A percentile compares a stretch with the other conserved stretches of the same genome.
These are phyloP conservation scores for Erebia ligea DNA, from an alignment of 2,888 invertebrate species.

Conservation along the genomic window DNA sequence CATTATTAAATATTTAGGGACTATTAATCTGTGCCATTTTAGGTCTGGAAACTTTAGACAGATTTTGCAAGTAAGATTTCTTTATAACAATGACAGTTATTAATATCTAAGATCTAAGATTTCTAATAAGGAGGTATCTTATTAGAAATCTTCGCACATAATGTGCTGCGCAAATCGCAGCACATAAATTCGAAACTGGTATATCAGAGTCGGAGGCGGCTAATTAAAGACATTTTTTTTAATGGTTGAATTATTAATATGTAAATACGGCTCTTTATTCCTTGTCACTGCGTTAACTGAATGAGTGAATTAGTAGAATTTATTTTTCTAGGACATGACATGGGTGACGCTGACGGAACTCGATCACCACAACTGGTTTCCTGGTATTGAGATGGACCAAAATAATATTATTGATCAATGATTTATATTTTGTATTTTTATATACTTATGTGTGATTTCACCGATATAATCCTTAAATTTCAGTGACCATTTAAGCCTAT, in stretches of 20 bases:
- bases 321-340: slow-evolving; percentile 22
- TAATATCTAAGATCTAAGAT: neutral
- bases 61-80: too few relatives aligned
- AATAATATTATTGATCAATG: too few relatives aligned
- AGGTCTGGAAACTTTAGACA: too few relatives aligned
- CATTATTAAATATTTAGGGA: too few relatives aligned
- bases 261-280: neutral
- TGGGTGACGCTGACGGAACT: slow-evolving; percentile 16
- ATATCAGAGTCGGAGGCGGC: slow-evolving; percentile 3
- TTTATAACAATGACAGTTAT: too few relatives aligned
- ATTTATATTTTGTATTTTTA: too few relatives aligned
- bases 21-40: too few relatives aligned
- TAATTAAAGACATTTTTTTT: neutral
- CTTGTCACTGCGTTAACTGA: slow-evolving; percentile 1
- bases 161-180: too few relatives aligned
- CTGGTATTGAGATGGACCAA: neutral
- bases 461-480: too few relatives aligned
- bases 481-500: too few relatives aligned
- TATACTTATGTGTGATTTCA: too few relatives aligned
- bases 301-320: slow-evolving; percentile 8
- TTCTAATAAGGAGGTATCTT: neutral
- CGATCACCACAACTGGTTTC: slow-evolving; percentile 10
- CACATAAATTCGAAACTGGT: neutral
- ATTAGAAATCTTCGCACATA: too few relatives aligned
- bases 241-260: neutral